phyloP scores from a whole-genome alignment of 2,113 vertebrate species.

The Cygnus atratus region DNA sequence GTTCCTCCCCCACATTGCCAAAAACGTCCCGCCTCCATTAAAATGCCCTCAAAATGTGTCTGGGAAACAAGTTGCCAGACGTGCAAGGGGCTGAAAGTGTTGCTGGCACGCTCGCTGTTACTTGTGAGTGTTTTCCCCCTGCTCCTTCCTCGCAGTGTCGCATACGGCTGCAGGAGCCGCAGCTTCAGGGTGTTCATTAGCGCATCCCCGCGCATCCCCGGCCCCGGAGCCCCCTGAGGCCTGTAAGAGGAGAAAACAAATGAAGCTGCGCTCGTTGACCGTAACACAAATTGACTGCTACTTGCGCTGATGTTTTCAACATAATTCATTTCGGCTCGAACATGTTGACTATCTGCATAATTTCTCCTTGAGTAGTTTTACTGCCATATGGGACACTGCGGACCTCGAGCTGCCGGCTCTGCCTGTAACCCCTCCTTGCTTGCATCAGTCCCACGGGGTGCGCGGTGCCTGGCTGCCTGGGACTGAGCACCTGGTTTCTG shows the following conservation, averaged over 20 bases:
- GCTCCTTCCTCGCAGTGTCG: neutral
- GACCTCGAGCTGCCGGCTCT: neutral
- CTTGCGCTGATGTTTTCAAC: slow-evolving; percentile 27
- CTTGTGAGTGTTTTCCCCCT: neutral
- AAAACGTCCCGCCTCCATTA: rapidly evolving
- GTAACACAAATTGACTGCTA: slow-evolving; percentile 3
- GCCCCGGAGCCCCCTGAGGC: neutral
- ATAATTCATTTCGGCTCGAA: slow-evolving; percentile 19
- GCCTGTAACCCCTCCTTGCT: rapidly evolving
- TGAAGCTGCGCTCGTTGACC: neutral
- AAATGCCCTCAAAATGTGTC: neutral
- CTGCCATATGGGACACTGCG: slow-evolving; percentile 16
- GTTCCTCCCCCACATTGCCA: neutral
- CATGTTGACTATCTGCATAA: slow-evolving; percentile 55
- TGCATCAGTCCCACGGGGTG: neutral
- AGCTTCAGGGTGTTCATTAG: neutral
- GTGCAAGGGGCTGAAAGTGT: neutral
- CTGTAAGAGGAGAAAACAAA: neutral
- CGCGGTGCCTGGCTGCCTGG: neutral
- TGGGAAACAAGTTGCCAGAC: rapidly evolving
- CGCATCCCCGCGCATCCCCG: neutral
- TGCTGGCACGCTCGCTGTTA: neutral
- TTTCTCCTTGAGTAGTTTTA: slow-evolving; percentile 66
- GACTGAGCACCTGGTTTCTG: neutral
- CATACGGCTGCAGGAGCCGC: rapidly evolving